phyloP scores from a whole-genome alignment of 2,113 vertebrate genomes.

The Acinonyx jubatus region DNA sequence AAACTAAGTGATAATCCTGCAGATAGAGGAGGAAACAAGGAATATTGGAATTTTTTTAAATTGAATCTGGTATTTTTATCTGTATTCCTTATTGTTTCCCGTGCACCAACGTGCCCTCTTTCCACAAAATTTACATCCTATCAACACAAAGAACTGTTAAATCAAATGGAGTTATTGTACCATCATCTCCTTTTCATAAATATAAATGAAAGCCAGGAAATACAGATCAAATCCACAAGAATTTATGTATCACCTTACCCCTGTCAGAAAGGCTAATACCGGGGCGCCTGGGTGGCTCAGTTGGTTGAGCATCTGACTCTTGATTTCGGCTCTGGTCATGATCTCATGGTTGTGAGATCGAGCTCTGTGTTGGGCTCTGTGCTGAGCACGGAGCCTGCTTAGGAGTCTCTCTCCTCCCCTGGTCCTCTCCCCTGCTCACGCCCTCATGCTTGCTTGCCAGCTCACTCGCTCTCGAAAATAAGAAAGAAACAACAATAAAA shows the following conservation, averaged over 20 bases:
- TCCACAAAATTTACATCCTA: not conserved
- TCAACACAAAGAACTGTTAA: not conserved
- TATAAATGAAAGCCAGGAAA: not conserved
- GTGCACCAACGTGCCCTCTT: not conserved
- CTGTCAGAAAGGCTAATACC: not conserved
- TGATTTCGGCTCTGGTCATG: not conserved
- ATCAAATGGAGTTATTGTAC: not conserved
- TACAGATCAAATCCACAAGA: not conserved
- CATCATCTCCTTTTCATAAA: not conserved
- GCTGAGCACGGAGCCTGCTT: not conserved
- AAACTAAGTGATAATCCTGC: not conserved
- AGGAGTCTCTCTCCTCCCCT: not conserved
- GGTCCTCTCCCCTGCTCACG: not conserved
- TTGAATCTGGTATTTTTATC: not conserved
- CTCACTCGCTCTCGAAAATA: too few relatives aligned
- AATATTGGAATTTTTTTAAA: not conserved
- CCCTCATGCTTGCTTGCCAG: too few relatives aligned
- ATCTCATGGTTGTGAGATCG: not conserved
- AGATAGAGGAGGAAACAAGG: not conserved
- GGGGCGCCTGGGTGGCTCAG: not conserved
- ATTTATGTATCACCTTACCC: not conserved
- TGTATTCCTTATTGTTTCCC: not conserved
- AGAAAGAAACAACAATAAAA: too few relatives aligned
- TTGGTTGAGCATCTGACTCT: not conserved
- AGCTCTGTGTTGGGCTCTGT: not conserved